phyloP scores from a whole-genome alignment of 2,888 invertebrate species.

The Tethea ocularis region DNA sequence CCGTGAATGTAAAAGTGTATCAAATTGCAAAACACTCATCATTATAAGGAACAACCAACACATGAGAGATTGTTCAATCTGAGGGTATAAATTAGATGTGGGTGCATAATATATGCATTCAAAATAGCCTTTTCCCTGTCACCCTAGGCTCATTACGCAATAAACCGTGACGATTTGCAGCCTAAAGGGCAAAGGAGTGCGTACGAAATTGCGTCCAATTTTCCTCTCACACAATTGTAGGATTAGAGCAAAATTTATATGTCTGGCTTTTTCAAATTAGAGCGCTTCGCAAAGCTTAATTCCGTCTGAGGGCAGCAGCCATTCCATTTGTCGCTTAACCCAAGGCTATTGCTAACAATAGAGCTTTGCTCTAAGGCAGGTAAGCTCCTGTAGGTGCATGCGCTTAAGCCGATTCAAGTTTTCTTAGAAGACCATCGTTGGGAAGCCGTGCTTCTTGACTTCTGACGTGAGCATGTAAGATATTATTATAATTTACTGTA shows the following conservation, averaged over 20 bases:
- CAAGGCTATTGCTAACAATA: constrained; percentile 53
- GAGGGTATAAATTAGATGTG: constrained; percentile 12
- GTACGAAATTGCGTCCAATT: constrained; percentile 74
- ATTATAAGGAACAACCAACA: constrained; percentile 12
- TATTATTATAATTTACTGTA: constrained; percentile 17
- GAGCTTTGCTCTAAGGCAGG: constrained; percentile 10
- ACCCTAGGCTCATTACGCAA: constrained; percentile 63
- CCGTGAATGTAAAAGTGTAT: constrained; percentile 68
- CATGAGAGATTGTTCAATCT: constrained; percentile 4
- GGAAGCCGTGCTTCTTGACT: constrained; percentile 21
- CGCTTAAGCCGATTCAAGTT: constrained; percentile 22
- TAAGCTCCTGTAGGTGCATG: constrained; percentile 9
- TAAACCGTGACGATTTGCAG: constrained; percentile 69
- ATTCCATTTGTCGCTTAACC: constrained; percentile 61
- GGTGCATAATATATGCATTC: constrained; percentile 30
- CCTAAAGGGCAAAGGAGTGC: constrained; percentile 61
- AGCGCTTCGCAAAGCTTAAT: constrained; percentile 61
- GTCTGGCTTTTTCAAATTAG: constrained; percentile 82
- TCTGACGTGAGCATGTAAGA: constrained; percentile 14
- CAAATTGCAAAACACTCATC: constrained; percentile 60
- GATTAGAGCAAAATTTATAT: constrained; percentile 79
- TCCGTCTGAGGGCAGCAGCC: constrained; percentile 61
- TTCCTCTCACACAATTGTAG: constrained; percentile 74
- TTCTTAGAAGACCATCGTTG: constrained; percentile 26
- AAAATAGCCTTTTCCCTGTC: constrained; percentile 49